phyloP scores from a whole-genome alignment of 2,797 vertebrate genomes.

The Lates japonicus region DNA sequence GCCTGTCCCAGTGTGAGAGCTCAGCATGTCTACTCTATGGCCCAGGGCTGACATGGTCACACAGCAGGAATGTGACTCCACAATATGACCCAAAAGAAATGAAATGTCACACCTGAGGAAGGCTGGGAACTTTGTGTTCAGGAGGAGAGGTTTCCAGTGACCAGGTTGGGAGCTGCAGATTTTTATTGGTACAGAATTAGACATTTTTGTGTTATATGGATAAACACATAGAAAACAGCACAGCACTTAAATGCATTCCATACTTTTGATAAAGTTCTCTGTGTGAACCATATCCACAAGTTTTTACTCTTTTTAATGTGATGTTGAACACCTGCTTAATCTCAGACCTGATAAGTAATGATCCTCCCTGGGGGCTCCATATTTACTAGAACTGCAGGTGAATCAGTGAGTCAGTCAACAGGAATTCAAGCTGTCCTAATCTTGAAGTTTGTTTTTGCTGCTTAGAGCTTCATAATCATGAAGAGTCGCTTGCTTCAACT shows the following conservation, averaged over 20 bases:
- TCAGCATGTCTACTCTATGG: constrained; percentile 49
- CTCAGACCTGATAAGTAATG: neutral
- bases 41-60: constrained; percentile 43
- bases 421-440: neutral
- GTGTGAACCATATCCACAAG: neutral
- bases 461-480: too few species aligned
- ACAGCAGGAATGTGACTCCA: constrained; percentile 67
- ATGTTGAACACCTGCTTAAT: neutral
- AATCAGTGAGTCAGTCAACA: neutral
- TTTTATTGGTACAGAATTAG: neutral
- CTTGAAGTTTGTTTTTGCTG: neutral
- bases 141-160: constrained; percentile 29
- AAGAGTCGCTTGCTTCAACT: neutral
- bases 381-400: neutral
- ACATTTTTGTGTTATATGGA: neutral
- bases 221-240: neutral
- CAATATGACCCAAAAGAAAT: constrained; percentile 56
- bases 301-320: neutral
- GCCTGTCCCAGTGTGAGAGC: constrained; percentile 24
- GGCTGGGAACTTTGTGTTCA: constrained; percentile 37
- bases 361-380: neutral
- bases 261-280: neutral
- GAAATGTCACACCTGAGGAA: constrained; percentile 64
- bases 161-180: neutral
- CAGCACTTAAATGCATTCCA: neutral